Evolutionary conservation across 2,113 vertebrate species (phyloP).

Genomic region (Leptobrachium ailaonicum): DNA sequence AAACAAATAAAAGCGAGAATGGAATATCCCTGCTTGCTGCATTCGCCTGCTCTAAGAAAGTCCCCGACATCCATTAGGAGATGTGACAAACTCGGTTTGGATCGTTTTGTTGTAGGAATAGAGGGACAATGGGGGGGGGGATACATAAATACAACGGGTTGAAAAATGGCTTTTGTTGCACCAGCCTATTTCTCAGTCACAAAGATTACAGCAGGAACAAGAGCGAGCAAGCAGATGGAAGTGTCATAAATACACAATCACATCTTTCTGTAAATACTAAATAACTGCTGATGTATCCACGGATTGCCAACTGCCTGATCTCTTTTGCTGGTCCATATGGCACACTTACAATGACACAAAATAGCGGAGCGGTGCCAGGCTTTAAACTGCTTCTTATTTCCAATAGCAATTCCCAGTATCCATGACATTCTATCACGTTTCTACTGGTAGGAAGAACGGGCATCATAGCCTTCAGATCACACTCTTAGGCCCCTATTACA

Average conservation of each 20-base stretch:
- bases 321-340: background rate
- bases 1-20: background rate
- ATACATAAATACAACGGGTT: conserved; percentile 18
- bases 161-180: conserved; percentile 2
- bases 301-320: background rate
- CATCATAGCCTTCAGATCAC: no score
- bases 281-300: background rate
- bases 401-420: no score
- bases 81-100: conserved; percentile 38
- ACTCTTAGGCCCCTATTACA: no score
- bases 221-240: background rate
- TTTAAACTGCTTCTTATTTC: no score
- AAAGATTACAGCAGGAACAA: conserved; percentile 12
- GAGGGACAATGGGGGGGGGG: conserved; percentile 6
- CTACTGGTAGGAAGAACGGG: no score
- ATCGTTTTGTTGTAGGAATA: conserved; percentile 37
- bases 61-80: conserved; percentile 14
- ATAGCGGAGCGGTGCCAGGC: no score
- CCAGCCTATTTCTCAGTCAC: background rate
- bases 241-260: background rate
- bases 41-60: background rate
- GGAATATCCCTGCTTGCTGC: background rate
- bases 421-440: no score
- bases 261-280: background rate
- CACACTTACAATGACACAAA: background rate